Evolutionary conservation across 2,113 vertebrate species (phyloP), one percentile per base, ranked within the genome.

Genomic region (Cryptomyrus ogoouensis): DNA sequence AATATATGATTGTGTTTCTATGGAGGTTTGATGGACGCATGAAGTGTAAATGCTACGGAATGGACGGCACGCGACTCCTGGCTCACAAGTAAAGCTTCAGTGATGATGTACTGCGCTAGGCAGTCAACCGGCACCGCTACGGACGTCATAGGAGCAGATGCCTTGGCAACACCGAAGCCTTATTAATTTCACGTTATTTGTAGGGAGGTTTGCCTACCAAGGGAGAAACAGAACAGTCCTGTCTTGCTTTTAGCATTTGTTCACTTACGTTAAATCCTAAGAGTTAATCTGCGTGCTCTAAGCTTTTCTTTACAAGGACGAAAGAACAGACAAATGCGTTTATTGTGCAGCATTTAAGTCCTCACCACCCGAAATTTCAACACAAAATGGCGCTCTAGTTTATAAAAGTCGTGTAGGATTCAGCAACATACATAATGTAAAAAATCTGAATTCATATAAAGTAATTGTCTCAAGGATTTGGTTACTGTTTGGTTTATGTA

Each of bases 131-230:
- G 90, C 52, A 52, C 80, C 44, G 83, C 87, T 85, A 86, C 88
- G 27, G 77, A 89, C 90, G 90, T 90, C 90, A 90, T 66, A 89
- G 88, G 47, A 88, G 77, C 77, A 66, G 87, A 85, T 89, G 58
- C 90, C 56, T 90, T 90, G 88, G 90, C 90, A 89, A 70, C 53
- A 42, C 27, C 12, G 52, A 39, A 24, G 74, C 35, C 56, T 90
- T 88, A 89, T 89, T 89, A 84, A 89, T 89, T 90, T 90, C 88
- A 88, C 83, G 58, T 90, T 89, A 89, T 91, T 88, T 83, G 49
- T 49, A 56, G 88, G n/a, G 62, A 21, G 44, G 44, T 31, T 27
- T 49, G 62, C 66, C 88, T 88, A 74, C 88, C 42, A 24, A 62
- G 80, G 35, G 89, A 24, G 52, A 89, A 89, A 84, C 50, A 89